Base-by-base conservation (phyloP, 2,888 invertebrate genomes). In the Oscheius sp. region DNA sequence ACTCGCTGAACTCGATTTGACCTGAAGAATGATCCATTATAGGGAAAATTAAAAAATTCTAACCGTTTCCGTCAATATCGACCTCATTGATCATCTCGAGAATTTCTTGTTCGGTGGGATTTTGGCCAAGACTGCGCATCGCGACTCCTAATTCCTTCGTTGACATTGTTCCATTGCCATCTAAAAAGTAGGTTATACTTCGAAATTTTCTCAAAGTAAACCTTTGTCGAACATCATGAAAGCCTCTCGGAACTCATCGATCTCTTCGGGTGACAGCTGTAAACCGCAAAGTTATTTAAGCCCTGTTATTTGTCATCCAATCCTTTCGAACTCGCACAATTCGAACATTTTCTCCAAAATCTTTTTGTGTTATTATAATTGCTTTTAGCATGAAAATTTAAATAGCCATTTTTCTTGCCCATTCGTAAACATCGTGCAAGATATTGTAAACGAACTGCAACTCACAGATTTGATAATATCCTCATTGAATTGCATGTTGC, bases 61-160 rank as follows among this genome's bases (percentile, higher is more conserved):
- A 5, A 42, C 80, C 80, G 62, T 84, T 81, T 55, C 89, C 89
- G 70, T 89, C 89, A 58, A 89, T 87, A 74, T 89, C 89, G 59
- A 89, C 88, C 75, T 89, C 89, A 74, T 89, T 88, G 76, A 88
- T 87, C 88, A 88, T 88, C 74, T 88, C 88, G 35, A 89, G 77
- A 13, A 88, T 87, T 78, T 88, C 88, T 82, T 86, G 86, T 73
- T 88, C 88, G 1, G 88, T 88, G 11, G 89, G 89, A 68, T 89
- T 89, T 81, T 89, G 89, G n/a, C 89, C 89, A 35, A 89, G 79
- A 50, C 84, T 85, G 21, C 89, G 80, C 89, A 89, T 89, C 21
- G 89, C 89, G n/a, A 89, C 86, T 62, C 89, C 89, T 81, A 89
- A 82, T 76, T 89, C 89, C 72, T 89, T 89, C 4, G 88, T 89